Percentiles rank a stretch among this genome's conserved stretches.
Evolutionary conservation across 2,113 vertebrate genomes (phyloP).

Genomic region (Odontophorus gujanensis): DNA sequence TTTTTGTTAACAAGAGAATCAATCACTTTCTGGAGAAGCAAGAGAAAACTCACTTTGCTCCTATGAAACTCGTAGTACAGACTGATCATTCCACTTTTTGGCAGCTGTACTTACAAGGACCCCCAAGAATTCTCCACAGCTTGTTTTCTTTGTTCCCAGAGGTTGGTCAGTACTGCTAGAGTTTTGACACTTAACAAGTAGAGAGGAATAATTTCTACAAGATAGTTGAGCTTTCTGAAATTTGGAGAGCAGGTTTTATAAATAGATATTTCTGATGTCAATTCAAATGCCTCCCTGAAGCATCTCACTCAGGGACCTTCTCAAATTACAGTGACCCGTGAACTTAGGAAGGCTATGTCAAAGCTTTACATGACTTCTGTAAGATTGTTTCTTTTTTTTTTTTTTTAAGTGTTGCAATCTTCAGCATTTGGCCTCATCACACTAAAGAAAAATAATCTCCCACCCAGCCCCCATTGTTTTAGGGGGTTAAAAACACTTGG

Average conservation of each 20-base stretch:
- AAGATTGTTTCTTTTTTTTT: background rate
- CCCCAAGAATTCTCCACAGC: background rate
- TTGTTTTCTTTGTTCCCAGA: background rate
- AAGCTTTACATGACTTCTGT: background rate
- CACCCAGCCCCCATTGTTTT: background rate
- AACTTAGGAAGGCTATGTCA: background rate
- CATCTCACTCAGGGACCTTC: accelerated
- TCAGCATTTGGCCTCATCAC: background rate
- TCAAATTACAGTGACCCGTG: background rate
- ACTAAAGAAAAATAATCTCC: background rate
- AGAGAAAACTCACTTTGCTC: background rate
- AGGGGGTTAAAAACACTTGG: background rate
- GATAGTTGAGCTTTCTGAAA: background rate
- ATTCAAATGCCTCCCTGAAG: background rate
- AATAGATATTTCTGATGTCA: background rate
- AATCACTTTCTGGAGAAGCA: background rate
- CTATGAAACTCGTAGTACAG: background rate
- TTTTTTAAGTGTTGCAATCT: background rate
- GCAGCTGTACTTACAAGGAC: background rate
- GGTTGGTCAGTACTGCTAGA: background rate
- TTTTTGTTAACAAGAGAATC: background rate
- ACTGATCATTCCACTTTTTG: background rate
- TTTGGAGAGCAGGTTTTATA: background rate
- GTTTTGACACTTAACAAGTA: background rate
- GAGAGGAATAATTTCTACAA: background rate